phyloP scores from a whole-genome alignment of 2,888 invertebrate genomes.

The Lysandra bellargus region DNA sequence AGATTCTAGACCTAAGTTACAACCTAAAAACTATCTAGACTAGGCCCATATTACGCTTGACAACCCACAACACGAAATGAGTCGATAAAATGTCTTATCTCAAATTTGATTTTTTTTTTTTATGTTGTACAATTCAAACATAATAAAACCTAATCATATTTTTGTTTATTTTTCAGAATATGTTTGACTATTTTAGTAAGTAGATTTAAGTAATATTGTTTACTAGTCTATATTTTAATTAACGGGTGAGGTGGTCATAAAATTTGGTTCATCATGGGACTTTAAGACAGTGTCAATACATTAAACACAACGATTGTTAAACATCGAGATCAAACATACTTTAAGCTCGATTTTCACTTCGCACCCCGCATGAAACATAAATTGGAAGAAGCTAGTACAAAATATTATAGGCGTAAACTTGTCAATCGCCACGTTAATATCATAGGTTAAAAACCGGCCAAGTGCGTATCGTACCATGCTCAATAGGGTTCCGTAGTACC shows the following conservation, averaged over 20 bases:
- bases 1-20: background rate
- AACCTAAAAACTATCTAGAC: background rate
- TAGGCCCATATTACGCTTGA: background rate
- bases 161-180: background rate
- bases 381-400: too few relatives aligned
- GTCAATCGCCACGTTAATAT: too few relatives aligned
- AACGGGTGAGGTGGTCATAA: background rate
- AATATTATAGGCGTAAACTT: too few relatives aligned
- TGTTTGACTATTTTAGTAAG: background rate
- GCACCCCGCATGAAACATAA: too few relatives aligned
- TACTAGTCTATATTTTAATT: background rate
- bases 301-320: conserved; percentile 1
- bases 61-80: background rate
- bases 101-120: background rate
- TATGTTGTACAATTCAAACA: background rate
- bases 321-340: background rate
- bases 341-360: background rate
- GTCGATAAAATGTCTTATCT: background rate
- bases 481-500: too few relatives aligned
- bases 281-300: background rate
- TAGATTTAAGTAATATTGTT: background rate
- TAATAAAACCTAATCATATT: background rate
- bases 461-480: too few relatives aligned
- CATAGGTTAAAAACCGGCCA: too few relatives aligned
- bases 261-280: background rate